Percentiles rank a stretch among this genome's conserved stretches.
phyloP scores from a whole-genome alignment of 35 echinoderm and acorn worm species.

The Strongylocentrotus purpuratus region DNA sequence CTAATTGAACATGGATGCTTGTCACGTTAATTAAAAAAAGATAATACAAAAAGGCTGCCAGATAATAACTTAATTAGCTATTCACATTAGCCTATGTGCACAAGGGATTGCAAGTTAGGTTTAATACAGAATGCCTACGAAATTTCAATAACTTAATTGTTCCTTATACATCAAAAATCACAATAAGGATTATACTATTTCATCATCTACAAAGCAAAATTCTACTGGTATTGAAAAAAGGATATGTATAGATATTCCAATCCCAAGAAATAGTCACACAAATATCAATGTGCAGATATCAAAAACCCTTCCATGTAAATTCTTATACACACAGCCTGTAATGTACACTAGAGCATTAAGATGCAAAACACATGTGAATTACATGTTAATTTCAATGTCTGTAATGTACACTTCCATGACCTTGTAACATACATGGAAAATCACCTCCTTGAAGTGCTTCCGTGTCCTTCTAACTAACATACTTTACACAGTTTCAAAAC shows the following conservation, averaged over 20 bases:
- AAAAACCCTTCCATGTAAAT: not conserved
- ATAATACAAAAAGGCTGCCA: not conserved
- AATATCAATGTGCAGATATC: not conserved
- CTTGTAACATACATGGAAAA: not conserved
- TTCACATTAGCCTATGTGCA: not conserved
- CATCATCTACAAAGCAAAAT: not conserved
- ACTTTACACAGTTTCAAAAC: not conserved
- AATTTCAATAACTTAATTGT: not conserved
- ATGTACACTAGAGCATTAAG: not conserved
- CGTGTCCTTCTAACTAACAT: not conserved
- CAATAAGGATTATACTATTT: not conserved
- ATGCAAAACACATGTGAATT: not conserved
- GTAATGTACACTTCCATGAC: not conserved
- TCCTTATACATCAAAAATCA: not conserved
- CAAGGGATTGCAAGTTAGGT: not conserved
- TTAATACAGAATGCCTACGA: not conserved
- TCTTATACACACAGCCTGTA: not conserved
- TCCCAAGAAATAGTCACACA: not conserved
- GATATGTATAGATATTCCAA: not conserved
- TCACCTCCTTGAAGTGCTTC: not conserved
- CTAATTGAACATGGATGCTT: not conserved
- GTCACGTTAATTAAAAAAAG: not conserved
- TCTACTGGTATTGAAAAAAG: not conserved
- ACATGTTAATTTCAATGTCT: not conserved
- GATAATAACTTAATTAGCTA: not conserved